Percentiles rank a stretch among this genome's conserved stretches.
Evolutionary conservation across 2,888 invertebrate genomes (phyloP).

Genomic region (Ethmia dodecea): DNA sequence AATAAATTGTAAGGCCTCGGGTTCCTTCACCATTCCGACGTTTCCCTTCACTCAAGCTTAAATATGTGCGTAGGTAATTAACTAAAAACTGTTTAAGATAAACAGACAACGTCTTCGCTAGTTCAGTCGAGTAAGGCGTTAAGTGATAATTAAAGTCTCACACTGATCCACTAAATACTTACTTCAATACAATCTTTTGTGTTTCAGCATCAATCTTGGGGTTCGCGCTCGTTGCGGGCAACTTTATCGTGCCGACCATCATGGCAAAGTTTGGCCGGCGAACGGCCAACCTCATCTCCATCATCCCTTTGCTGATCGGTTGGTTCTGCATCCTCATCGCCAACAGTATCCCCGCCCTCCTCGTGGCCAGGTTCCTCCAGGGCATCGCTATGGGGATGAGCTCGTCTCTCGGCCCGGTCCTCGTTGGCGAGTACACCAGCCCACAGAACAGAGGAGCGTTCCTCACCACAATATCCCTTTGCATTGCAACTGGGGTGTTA

Average conservation of each 20-base stretch:
- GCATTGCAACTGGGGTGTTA: slow-evolving; percentile 77
- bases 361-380: slow-evolving; percentile 48
- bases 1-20: too few relatives aligned
- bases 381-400: slow-evolving; percentile 72
- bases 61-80: too few relatives aligned
- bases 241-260: slow-evolving; percentile 46
- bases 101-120: too few relatives aligned
- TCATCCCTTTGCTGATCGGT: slow-evolving; percentile 61
- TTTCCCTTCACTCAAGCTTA: too few relatives aligned
- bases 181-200: too few relatives aligned
- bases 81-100: too few relatives aligned
- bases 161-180: too few relatives aligned
- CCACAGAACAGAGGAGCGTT: slow-evolving; percentile 78
- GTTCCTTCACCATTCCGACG: too few relatives aligned
- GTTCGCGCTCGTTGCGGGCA: slow-evolving; percentile 38
- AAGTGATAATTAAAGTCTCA: too few relatives aligned
- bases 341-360: slow-evolving; percentile 37
- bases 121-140: too few relatives aligned
- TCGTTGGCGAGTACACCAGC: slow-evolving; percentile 74
- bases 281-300: slow-evolving; percentile 59
- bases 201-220: slow-evolving; percentile 1
- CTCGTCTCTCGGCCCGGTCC: slow-evolving; percentile 60
- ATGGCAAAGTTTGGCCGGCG: slow-evolving; percentile 77
- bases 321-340: slow-evolving; percentile 63
- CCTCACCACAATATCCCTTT: slow-evolving; percentile 75